phyloP scores from a whole-genome alignment of 2,113 vertebrate species.

The Ophiodon elongatus region DNA sequence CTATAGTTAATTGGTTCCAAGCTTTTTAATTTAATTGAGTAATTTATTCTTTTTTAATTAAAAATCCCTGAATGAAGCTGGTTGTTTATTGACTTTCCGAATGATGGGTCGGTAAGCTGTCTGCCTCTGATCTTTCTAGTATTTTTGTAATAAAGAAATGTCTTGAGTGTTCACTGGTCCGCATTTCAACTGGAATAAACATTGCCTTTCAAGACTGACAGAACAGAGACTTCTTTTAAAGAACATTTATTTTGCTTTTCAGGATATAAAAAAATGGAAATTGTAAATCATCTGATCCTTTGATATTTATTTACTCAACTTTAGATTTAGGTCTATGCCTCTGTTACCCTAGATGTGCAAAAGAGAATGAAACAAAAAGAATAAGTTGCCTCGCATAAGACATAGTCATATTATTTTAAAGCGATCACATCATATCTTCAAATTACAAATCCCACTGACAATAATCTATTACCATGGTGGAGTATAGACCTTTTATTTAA shows the following conservation, averaged over 20 bases:
- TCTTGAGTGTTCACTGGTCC: not conserved
- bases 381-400: not conserved
- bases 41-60: constrained; percentile 13
- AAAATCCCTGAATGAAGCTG: not conserved
- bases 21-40: constrained; percentile 11
- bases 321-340: not conserved
- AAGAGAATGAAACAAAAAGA: not conserved
- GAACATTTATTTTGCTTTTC: not conserved
- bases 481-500: not conserved
- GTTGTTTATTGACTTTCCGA: constrained; percentile 2
- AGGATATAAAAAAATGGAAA: not conserved
- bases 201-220: not conserved
- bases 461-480: not conserved
- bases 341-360: not conserved
- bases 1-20: constrained; percentile 9
- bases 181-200: not conserved
- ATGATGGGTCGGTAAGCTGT: not conserved
- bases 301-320: not conserved
- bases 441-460: not conserved
- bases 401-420: not conserved
- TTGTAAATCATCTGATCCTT: not conserved
- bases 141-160: not conserved
- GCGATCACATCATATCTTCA: not conserved
- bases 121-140: not conserved
- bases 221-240: not conserved